Evolutionary conservation across 2,888 invertebrate genomes (phyloP).

Genomic region (Ellobium chinense): DNA sequence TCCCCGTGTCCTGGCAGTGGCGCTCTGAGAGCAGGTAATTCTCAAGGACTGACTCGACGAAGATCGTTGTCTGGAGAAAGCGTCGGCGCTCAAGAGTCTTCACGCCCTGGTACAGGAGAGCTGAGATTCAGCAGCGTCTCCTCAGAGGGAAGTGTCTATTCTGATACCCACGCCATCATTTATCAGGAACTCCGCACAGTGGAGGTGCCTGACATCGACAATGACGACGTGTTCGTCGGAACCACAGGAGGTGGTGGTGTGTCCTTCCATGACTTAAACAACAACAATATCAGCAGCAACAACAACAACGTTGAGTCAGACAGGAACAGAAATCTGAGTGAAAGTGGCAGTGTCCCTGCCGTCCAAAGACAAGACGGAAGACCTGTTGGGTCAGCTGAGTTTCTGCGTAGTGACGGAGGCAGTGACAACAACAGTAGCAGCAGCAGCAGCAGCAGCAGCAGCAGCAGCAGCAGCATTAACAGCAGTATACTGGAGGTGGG

Average conservation of each 20-base stretch:
- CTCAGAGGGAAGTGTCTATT: conserved; percentile 12
- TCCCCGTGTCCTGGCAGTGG: neutral
- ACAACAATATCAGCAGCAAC: neutral
- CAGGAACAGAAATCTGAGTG: neutral
- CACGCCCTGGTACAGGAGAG: neutral
- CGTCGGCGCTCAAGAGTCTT: neutral
- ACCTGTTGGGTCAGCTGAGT: neutral
- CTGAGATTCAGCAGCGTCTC: conserved; percentile 18
- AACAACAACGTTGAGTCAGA: neutral
- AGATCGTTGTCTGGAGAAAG: conserved; percentile 14
- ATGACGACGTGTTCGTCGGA: conserved; percentile 20
- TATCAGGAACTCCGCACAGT: neutral
- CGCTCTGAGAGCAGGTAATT: neutral
- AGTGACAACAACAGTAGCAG: neutral
- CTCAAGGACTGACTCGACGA: neutral
- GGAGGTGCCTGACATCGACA: conserved; percentile 21
- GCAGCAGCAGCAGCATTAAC: neutral
- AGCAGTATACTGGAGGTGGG: neutral
- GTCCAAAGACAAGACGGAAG: too few relatives aligned
- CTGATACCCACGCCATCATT: neutral
- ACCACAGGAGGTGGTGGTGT: neutral
- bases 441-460: neutral
- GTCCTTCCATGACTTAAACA: conserved; percentile 21
- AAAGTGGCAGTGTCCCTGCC: neutral
- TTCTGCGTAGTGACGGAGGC: neutral